These are phyloP conservation scores for Nannobrachium achirus DNA, from an alignment of 2,113 vertebrate genomes.

Conservation along the genomic window DNA sequence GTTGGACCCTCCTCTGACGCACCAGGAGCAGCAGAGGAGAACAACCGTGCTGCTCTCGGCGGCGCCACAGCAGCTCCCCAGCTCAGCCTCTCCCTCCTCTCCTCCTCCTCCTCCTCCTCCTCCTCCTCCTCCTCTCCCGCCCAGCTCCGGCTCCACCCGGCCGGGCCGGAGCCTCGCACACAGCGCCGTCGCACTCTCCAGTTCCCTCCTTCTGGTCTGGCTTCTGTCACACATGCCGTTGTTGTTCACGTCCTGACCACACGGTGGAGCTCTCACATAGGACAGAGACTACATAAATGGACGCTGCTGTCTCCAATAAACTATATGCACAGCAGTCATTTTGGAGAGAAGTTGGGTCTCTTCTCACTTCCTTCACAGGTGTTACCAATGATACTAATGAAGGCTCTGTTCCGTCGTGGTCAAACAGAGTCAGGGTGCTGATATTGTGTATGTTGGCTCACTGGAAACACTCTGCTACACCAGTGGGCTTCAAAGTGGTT, in stretches of 20 bases:
- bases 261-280: slow-evolving; percentile 37
- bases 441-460: too few species aligned
- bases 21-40: slow-evolving; percentile 65
- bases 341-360: too few species aligned
- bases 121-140: slow-evolving; percentile 45
- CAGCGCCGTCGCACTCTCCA: slow-evolving; percentile 43
- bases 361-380: too few species aligned
- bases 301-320: slow-evolving; percentile 33
- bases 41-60: slow-evolving; percentile 12
- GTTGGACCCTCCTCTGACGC: slow-evolving; percentile 78
- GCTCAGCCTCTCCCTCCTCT: slow-evolving; percentile 3
- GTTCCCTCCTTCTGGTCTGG: slow-evolving; percentile 68
- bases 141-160: slow-evolving; percentile 65
- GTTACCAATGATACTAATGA: too few species aligned
- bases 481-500: too few species aligned
- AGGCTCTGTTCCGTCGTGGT: too few species aligned
- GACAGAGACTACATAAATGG: slow-evolving; percentile 23
- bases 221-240: slow-evolving; percentile 71
- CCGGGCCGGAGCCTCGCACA: slow-evolving; percentile 5
- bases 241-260: slow-evolving; percentile 87
- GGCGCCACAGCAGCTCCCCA: slow-evolving; percentile 1
- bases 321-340: too few species aligned
- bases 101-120: slow-evolving; percentile 30
- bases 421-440: too few species aligned
- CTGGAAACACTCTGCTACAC: too few species aligned